These are phyloP conservation scores for Antedon bifida DNA, from an alignment of 35 echinoderm and acorn worm species.

Conservation along the genomic window DNA sequence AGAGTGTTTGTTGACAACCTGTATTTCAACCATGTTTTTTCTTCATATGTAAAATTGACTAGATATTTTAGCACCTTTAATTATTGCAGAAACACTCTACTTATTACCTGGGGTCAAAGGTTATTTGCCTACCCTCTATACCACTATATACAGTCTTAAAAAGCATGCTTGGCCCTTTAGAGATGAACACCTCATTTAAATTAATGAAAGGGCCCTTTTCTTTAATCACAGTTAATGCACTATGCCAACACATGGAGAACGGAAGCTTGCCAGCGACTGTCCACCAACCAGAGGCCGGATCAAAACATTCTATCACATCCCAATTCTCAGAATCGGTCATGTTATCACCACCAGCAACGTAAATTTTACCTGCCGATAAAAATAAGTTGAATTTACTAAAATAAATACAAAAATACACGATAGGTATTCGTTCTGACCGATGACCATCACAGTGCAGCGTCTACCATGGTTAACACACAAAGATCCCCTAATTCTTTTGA, in stretches of 20 bases:
- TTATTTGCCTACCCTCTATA: constrained; percentile 6
- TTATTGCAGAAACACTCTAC: not conserved
- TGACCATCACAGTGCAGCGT: too few relatives aligned
- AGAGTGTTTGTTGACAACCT: too few relatives aligned
- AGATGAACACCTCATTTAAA: not conserved
- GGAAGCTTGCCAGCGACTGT: constrained; percentile 31
- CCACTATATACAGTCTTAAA: constrained; percentile 18
- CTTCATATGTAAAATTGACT: too few relatives aligned
- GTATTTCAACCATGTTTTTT: too few relatives aligned
- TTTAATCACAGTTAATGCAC: constrained; percentile 32
- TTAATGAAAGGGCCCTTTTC: not conserved
- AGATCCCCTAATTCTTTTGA: too few relatives aligned
- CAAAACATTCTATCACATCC: constrained; percentile 46
- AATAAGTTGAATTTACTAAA: too few relatives aligned
- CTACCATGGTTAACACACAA: too few relatives aligned
- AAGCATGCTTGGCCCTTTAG: constrained; percentile 35
- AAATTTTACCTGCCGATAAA: constrained; percentile 41
- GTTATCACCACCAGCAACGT: constrained; percentile 53
- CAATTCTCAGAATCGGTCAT: constrained; percentile 25
- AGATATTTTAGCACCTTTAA: not conserved
- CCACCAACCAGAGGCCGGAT: constrained; percentile 33
- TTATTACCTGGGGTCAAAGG: constrained; percentile 44
- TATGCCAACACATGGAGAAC: constrained; percentile 39
- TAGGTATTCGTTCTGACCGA: too few relatives aligned
- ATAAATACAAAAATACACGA: too few relatives aligned